Base-by-base conservation (phyloP, 2,113 vertebrate genomes). In the Hiodon tergisus region DNA sequence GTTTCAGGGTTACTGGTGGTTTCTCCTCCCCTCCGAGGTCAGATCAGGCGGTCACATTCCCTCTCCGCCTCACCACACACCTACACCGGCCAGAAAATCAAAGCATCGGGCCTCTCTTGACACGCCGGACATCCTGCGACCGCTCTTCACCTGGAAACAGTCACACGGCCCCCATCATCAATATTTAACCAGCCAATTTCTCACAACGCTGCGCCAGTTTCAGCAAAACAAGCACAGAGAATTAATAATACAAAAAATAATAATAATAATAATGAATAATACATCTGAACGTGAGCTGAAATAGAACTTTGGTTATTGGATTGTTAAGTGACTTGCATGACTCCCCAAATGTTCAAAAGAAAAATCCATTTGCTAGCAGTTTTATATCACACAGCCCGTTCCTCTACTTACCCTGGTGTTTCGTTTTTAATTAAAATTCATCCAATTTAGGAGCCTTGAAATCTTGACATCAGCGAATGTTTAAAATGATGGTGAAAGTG, bases 151-250 rank as follows among this genome's bases (percentile, higher is more conserved):
- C 78, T 80, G 74, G 74, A 79, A 78, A 78, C 67, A 58, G 31
- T 60, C 77, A 76, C 77, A 57, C 77, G 66, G 50, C 53, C 61
- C 67, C 79, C 79, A 79, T 83, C 82, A 87, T 87, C 80, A 87
- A 89, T 87, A 84, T 87, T 88, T 88, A 85, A 87, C 69, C 83
- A 86, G 79, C 76, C 83, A 86, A 85, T 87, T 84, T 83, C 77
- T 81, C 74, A 63, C 70, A 81, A 65, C 75, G 74, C 74, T 76
- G 75, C 72, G 55, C 70, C 75, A 59, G 74, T 61, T 65, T 59
- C 72, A 11, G 72, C 81, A 81, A 82, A 86, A 83, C 79, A 85
- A 82, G 79, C 76, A 67, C 4, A 50, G 63, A 52, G 58, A 60
- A 78, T 74, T 71, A 74, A 75, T 51, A 31, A 73, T 62, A 81